Evolutionary conservation across 2,888 invertebrate species (phyloP).

Genomic region (Lithophane ornitopus): DNA sequence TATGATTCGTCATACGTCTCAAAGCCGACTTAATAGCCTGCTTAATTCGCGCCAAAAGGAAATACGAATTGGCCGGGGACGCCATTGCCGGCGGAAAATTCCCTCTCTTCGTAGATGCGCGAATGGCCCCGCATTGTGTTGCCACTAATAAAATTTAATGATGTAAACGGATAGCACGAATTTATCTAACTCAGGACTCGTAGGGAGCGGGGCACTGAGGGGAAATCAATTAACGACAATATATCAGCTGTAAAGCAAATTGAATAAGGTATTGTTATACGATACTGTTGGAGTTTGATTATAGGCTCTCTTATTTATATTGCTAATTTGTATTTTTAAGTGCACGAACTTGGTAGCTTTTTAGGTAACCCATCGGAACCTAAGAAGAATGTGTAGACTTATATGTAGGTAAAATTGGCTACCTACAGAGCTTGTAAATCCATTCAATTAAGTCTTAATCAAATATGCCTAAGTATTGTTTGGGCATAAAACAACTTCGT

Average conservation of each 20-base stretch:
- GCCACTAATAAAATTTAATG: constrained; percentile 90
- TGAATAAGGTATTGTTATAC: constrained; percentile 75
- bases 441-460: background rate
- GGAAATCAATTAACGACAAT: constrained; percentile 87
- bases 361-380: background rate
- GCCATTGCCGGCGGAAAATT: constrained; percentile 83
- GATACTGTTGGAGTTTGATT: constrained; percentile 79
- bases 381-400: background rate
- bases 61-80: constrained; percentile 86
- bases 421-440: background rate
- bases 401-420: background rate
- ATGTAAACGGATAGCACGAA: constrained; percentile 90
- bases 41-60: constrained; percentile 89
- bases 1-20: constrained; percentile 89
- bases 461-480: background rate
- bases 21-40: constrained; percentile 88
- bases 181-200: constrained; percentile 85
- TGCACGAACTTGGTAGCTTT: constrained; percentile 16
- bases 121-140: constrained; percentile 84
- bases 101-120: constrained; percentile 81
- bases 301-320: constrained; percentile 43
- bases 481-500: background rate
- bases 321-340: constrained; percentile 50
- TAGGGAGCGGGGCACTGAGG: constrained; percentile 82
- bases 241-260: constrained; percentile 83